Evolutionary conservation across 2,888 invertebrate genomes (phyloP), one percentile per base, ranked within the genome.

Genomic region (Mimachlamys varia): DNA sequence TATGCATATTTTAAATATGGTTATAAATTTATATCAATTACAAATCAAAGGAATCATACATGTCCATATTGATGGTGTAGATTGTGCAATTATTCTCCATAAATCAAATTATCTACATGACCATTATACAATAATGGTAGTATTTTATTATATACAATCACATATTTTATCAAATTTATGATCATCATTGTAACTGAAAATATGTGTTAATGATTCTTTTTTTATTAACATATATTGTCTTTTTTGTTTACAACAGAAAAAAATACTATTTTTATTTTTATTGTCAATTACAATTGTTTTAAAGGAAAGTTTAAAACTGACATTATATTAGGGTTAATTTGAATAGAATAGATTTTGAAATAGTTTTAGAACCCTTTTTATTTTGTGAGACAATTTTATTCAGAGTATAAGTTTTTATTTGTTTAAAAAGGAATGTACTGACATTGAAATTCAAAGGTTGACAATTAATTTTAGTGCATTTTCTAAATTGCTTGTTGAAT

Each of bases 71-170:
- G 76, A 76, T 76, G n/a, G 62, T 22, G 22, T 62, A 3, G 17
- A 44, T 62, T 62, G 76, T 76, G 76, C 76, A 76, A 76, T 76
- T 76, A 76, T 33, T 76, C 22, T 33, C 33, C 76, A 76, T 76
- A 27, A 76, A 76, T 76, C 76, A 76, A 76, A 76, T 76, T 22
- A 27, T 27, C 33, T 76, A 33, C 58, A 58, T 27, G 27, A 12
- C 76, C 76, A 33, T 76, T 76, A 27, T 76, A 33, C n/a, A 62
- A n/a, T 62, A 2, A 27, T 33, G 76, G 33, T 27, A 12, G 27
- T 27, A 76, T 12, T 76, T 12, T 76, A 76, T n/a, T 33, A 58
- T 22, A 76, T 33, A 76, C 76, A 76, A 76, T 76, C 76, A 58
- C 58, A 33, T 76, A 76, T 33, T 76, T 76, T 76, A 33, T 33